Percentiles rank a stretch among this genome's conserved stretches.
Conservation (phyloP, 2,113 vertebrate species). For the Saccopteryx leptura region DNA sequence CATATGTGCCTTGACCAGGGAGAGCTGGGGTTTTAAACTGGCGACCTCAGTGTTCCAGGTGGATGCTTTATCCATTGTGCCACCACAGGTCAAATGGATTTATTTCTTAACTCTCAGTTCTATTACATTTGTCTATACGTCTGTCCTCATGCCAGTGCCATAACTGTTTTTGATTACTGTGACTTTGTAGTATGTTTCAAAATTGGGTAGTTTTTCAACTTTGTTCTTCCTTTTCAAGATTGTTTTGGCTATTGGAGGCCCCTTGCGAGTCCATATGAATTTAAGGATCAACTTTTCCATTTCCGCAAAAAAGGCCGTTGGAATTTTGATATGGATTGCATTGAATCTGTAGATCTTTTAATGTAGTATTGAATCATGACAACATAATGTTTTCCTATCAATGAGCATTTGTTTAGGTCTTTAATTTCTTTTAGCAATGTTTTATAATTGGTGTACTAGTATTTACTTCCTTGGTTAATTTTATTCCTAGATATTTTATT, state of each 20-base stretch:
- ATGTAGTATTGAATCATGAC: background rate
- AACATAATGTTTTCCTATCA: slow-evolving; percentile 16
- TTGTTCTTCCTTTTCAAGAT: slow-evolving; percentile 49
- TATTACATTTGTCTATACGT: background rate
- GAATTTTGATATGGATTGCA: background rate
- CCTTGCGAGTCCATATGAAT: background rate
- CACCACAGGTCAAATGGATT: background rate
- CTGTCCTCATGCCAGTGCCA: background rate
- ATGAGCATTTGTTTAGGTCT: slow-evolving; percentile 13
- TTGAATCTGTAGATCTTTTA: background rate
- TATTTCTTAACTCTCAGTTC: background rate
- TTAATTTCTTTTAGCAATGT: slow-evolving; percentile 3
- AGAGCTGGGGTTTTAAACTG: too few relatives aligned
- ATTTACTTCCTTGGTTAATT: slow-evolving; percentile 32
- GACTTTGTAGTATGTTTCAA: slow-evolving; percentile 50
- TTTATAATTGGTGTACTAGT: background rate
- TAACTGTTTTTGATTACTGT: slow-evolving; percentile 27
- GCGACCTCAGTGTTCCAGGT: too few relatives aligned
- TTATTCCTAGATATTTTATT: slow-evolving; percentile 34
- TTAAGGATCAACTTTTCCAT: background rate
- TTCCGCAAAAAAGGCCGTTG: slow-evolving; percentile 13
- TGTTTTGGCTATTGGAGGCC: background rate
- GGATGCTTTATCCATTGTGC: too few relatives aligned
- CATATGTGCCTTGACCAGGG: too few relatives aligned
- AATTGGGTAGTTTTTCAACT: background rate